Evolutionary conservation across 2,888 invertebrate species (phyloP).

Genomic region (Microplitis manilae): DNA sequence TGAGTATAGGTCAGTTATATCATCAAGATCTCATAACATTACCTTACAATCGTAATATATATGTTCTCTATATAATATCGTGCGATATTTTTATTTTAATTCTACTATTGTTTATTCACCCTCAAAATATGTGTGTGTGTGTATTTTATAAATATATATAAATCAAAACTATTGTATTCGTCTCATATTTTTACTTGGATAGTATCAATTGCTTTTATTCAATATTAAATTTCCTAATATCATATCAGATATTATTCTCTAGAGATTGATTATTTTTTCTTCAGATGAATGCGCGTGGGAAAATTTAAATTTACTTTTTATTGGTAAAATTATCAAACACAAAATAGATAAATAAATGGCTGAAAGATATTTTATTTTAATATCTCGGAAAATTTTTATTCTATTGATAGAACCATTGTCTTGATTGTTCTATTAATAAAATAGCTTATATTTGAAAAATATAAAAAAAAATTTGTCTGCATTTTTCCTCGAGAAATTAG

Average conservation of each 20-base stretch:
- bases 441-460: not conserved
- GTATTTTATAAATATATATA: not conserved
- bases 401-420: not conserved
- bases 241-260: too few species aligned
- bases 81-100: conserved; percentile 12
- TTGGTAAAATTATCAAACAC: not conserved
- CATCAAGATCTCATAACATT: conserved; percentile 30
- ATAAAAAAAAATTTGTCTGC: not conserved
- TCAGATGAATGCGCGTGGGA: not conserved
- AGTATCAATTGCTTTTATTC: not conserved
- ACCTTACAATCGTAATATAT: not conserved
- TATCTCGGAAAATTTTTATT: not conserved
- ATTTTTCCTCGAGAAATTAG: not conserved
- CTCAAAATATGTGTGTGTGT: not conserved
- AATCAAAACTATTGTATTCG: not conserved
- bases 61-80: not conserved
- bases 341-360: not conserved
- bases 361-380: not conserved
- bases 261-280: not conserved
- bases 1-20: conserved; percentile 57
- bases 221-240: not conserved
- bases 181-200: not conserved
- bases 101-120: not conserved
- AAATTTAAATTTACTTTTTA: not conserved
- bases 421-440: not conserved